Evolutionary conservation across 2,797 vertebrate species (phyloP).

Genomic region (Otus scops): DNA sequence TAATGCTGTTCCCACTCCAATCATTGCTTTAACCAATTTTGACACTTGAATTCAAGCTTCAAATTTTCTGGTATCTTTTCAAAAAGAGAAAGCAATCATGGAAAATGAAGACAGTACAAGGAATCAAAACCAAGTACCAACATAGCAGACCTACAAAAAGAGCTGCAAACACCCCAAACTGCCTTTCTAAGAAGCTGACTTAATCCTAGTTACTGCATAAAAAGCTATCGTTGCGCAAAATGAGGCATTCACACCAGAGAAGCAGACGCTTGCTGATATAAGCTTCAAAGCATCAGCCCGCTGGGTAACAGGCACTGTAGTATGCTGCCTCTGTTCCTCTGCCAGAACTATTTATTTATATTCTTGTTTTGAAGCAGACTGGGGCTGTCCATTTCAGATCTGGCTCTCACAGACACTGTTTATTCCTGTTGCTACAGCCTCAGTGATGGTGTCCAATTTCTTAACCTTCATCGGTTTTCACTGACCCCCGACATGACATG

Average conservation of each 20-base stretch:
- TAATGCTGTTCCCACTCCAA: background rate
- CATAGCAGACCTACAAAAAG: background rate
- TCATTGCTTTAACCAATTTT: background rate
- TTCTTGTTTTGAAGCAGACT: constrained; percentile 40
- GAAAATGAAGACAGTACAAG: background rate
- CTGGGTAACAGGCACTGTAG: constrained; percentile 29
- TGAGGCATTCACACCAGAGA: constrained; percentile 21
- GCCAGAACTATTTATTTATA: constrained; percentile 63
- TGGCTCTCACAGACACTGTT: constrained; percentile 40
- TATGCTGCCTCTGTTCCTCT: constrained; percentile 36
- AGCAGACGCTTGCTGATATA: constrained; percentile 4
- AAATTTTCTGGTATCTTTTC: background rate
- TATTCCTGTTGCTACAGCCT: constrained; percentile 37
- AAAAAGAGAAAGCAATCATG: background rate
- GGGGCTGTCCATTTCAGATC: constrained; percentile 19
- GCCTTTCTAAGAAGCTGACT: constrained; percentile 5
- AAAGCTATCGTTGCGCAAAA: constrained; percentile 6
- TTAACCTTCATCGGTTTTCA: constrained; percentile 18
- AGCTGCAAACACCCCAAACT: background rate
- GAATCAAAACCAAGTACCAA: background rate
- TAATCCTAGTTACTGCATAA: background rate
- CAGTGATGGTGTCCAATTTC: constrained; percentile 51
- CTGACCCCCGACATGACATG: background rate
- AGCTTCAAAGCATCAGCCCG: constrained; percentile 51
- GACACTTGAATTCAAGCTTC: background rate